Evolutionary conservation across 1,140 invertebrate species (phyloP).

Genomic region (Drosophila nebulosa): DNA sequence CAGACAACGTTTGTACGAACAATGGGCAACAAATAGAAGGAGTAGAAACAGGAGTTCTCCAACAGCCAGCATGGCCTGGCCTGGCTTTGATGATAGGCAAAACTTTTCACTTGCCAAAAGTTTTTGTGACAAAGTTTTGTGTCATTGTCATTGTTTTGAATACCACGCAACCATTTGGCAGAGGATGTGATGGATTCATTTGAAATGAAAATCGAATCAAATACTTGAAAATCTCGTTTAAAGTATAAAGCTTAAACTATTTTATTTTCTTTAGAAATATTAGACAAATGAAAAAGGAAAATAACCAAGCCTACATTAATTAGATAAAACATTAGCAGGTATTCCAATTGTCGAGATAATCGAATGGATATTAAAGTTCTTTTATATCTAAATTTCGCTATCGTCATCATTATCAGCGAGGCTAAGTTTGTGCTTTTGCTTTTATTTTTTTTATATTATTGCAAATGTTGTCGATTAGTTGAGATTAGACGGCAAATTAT

Average conservation of each 20-base stretch:
- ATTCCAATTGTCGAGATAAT: background rate
- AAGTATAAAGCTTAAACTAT: no score
- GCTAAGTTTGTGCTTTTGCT: constrained; percentile 44
- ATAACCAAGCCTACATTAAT: no score
- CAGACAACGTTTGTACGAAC: constrained; percentile 4
- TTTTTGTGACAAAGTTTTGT: constrained; percentile 49
- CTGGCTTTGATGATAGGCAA: constrained; percentile 45
- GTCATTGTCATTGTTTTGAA: constrained; percentile 48
- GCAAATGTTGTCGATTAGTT: constrained; percentile 76
- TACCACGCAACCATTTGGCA: constrained; percentile 8
- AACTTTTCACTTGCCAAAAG: constrained; percentile 49
- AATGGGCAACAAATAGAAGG: constrained; percentile 25
- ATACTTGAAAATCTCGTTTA: no score
- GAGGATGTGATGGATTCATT: background rate
- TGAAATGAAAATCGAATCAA: background rate
- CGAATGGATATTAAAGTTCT: background rate
- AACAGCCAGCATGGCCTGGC: constrained; percentile 21
- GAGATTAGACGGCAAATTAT: constrained; percentile 76
- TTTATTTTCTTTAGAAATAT: no score
- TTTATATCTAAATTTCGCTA: constrained; percentile 48
- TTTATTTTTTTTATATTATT: constrained; percentile 69
- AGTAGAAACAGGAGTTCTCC: background rate
- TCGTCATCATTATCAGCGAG: constrained; percentile 68
- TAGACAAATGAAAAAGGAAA: no score
- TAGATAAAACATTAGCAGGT: background rate